These are phyloP conservation scores for Dryobota labecula DNA, from an alignment of 2,888 invertebrate genomes.

Conservation along the genomic window DNA sequence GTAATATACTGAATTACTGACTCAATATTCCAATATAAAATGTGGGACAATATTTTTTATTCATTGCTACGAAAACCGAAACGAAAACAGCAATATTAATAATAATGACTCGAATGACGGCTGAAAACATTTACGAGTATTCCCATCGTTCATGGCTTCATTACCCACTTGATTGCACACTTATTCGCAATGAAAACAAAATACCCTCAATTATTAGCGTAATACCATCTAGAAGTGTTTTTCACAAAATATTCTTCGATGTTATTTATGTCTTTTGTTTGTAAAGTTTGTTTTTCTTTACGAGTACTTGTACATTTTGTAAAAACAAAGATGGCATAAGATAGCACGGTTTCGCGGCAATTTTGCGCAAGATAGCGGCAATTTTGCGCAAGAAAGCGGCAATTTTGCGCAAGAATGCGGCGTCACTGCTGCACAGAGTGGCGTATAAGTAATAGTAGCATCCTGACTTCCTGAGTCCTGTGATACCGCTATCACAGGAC, in stretches of 20 bases:
- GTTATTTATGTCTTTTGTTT: conserved; percentile 19
- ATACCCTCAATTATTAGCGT: conserved; percentile 56
- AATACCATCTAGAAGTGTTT: conserved; percentile 45
- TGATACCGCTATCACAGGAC: too few relatives aligned
- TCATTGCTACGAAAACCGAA: conserved; percentile 18
- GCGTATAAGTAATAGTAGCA: too few relatives aligned
- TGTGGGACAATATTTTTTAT: conserved; percentile 27
- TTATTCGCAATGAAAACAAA: conserved; percentile 58
- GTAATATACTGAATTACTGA: not conserved
- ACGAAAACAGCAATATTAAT: conserved; percentile 46
- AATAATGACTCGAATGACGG: conserved; percentile 55
- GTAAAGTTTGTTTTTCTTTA: conserved; percentile 2
- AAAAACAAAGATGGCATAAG: not conserved
- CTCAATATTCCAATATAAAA: conserved; percentile 27
- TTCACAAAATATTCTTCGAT: conserved; percentile 32
- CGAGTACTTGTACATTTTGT: not conserved
- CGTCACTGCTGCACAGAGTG: too few relatives aligned
- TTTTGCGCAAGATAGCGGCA: too few relatives aligned
- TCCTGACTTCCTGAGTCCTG: too few relatives aligned
- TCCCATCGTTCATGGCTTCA: conserved; percentile 62
- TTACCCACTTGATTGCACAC: conserved; percentile 58
- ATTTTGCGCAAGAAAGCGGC: too few relatives aligned
- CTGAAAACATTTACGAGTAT: conserved; percentile 63
- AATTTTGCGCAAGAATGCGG: too few relatives aligned
- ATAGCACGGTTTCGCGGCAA: too few relatives aligned